Evolutionary conservation across 2,113 vertebrate species (phyloP).

Genomic region (Apaloderma vittatum): DNA sequence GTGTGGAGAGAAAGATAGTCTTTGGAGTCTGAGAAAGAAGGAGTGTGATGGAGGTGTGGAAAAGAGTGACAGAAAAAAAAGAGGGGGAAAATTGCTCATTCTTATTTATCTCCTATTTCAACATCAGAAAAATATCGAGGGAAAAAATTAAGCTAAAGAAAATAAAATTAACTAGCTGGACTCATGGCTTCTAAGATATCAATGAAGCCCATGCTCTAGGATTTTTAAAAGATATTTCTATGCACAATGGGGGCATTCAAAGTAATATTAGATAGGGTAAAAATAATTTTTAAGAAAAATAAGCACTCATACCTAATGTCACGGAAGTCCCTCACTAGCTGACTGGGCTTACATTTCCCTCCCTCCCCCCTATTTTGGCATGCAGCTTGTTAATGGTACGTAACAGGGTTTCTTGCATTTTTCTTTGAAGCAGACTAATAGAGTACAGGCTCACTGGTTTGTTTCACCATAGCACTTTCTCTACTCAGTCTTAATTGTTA

Average conservation of each 20-base stretch:
- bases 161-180: neutral
- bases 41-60: rapidly evolving
- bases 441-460: constrained; percentile 10
- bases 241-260: neutral
- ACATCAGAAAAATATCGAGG: neutral
- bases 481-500: constrained; percentile 16
- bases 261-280: neutral
- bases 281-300: neutral
- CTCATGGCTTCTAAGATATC: neutral
- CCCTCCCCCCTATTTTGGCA: neutral
- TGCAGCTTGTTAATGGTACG: neutral
- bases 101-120: neutral
- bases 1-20: neutral
- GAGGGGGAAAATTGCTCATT: neutral
- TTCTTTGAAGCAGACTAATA: neutral
- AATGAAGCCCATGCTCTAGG: neutral
- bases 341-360: neutral
- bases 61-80: neutral
- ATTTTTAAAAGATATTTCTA: neutral
- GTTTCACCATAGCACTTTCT: constrained; percentile 10
- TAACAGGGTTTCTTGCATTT: constrained; percentile 11
- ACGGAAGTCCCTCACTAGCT: neutral
- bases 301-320: neutral
- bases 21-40: neutral
- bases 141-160: neutral